These are phyloP conservation scores for Drosophila greeni DNA, from an alignment of 2,888 invertebrate species.

Conservation along the genomic window DNA sequence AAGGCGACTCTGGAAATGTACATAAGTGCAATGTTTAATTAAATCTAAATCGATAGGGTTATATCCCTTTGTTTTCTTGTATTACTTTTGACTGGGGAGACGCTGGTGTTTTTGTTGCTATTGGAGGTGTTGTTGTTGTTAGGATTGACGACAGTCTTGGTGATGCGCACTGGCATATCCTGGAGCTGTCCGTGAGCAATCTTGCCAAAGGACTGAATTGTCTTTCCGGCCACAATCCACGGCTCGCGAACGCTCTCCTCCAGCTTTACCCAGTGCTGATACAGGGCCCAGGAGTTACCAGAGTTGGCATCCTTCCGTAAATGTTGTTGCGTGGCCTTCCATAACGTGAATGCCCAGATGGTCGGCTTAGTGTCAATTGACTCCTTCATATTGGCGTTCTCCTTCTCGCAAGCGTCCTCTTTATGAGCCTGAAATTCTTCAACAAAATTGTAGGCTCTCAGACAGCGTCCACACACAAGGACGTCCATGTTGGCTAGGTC, in stretches of 20 bases:
- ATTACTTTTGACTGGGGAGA: slow-evolving; percentile 70
- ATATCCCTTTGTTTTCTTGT: background rate
- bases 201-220: slow-evolving; percentile 86
- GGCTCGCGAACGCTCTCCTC: slow-evolving; percentile 85
- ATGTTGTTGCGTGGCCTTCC: slow-evolving; percentile 84
- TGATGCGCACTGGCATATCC: slow-evolving; percentile 79
- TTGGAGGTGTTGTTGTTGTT: slow-evolving; percentile 60
- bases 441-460: slow-evolving; percentile 87
- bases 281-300: slow-evolving; percentile 87
- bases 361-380: slow-evolving; percentile 88
- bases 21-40: slow-evolving; percentile 1
- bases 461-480: slow-evolving; percentile 90
- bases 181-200: slow-evolving; percentile 78
- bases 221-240: slow-evolving; percentile 89
- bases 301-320: slow-evolving; percentile 76
- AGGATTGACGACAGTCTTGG: slow-evolving; percentile 78
- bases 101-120: slow-evolving; percentile 49
- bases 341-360: slow-evolving; percentile 90
- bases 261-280: slow-evolving; percentile 91
- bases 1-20: slow-evolving; percentile 46
- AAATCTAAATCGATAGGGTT: background rate
- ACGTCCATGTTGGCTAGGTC: slow-evolving; percentile 88
- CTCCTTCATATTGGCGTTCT: slow-evolving; percentile 80
- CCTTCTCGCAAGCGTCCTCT: slow-evolving; percentile 74
- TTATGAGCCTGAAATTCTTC: slow-evolving; percentile 89